These are phyloP conservation scores for Eilema sororculum DNA, from an alignment of 2,888 invertebrate genomes.

Conservation along the genomic window DNA sequence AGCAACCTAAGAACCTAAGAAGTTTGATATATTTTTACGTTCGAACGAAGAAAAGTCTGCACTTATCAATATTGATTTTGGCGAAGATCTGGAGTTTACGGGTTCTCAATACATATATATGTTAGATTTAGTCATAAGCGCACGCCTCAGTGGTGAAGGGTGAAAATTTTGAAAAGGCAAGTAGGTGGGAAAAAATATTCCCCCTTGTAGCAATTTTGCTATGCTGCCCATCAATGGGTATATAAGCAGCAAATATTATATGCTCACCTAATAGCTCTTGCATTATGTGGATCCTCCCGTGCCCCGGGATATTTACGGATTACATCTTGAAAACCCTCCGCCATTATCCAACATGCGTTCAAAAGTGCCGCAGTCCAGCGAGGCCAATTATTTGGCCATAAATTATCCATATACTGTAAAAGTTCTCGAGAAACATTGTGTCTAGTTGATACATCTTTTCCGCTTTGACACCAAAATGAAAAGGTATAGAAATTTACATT, in stretches of 20 bases:
- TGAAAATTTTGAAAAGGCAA: too few species aligned
- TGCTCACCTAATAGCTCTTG: constrained; percentile 13
- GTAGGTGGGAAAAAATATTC: too few species aligned
- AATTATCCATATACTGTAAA: background rate
- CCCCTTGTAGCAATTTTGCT: too few species aligned
- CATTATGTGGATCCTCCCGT: constrained; percentile 16
- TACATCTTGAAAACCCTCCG: constrained; percentile 4
- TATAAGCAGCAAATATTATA: background rate
- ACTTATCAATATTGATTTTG: too few species aligned
- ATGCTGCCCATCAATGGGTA: too few species aligned
- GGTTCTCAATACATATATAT: too few species aligned
- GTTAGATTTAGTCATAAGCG: too few species aligned
- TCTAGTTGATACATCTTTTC: background rate
- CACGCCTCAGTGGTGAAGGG: too few species aligned
- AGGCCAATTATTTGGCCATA: constrained; percentile 12
- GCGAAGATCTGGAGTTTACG: too few species aligned
- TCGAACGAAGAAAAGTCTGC: too few species aligned
- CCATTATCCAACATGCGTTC: constrained; percentile 15
- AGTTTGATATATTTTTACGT: too few species aligned
- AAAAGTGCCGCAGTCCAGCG: constrained; percentile 8
- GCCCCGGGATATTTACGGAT: constrained; percentile 12
- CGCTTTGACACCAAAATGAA: constrained; percentile 15
- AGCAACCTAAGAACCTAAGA: too few species aligned
- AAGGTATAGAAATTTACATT: constrained; percentile 14
- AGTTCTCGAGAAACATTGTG: background rate